A percentile compares a stretch with the other conserved stretches of the same genome.
These are phyloP conservation scores for Colletes gigas DNA, from an alignment of 1,140 invertebrate genomes.

Conservation along the genomic window DNA sequence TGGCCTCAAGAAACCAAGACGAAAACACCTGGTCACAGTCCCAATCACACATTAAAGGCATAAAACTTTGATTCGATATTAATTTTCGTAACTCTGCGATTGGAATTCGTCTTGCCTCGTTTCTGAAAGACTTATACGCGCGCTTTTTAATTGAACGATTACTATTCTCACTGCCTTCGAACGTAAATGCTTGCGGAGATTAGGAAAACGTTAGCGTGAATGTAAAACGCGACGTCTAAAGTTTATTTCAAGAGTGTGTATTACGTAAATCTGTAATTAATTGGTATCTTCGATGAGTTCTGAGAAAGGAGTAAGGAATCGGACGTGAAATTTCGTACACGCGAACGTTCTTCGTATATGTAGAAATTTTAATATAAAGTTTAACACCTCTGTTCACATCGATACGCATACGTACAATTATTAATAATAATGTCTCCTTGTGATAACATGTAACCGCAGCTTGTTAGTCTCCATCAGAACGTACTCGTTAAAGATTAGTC, in stretches of 20 bases:
- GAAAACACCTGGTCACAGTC: slow-evolving; percentile 84
- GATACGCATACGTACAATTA: slow-evolving; percentile 63
- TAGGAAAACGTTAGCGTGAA: not conserved
- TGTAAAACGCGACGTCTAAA: not conserved
- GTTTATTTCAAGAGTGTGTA: not conserved
- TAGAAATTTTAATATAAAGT: slow-evolving; percentile 68
- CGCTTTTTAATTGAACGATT: too few species aligned
- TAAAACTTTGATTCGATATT: not conserved
- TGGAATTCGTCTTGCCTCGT: not conserved
- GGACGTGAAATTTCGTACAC: slow-evolving; percentile 12
- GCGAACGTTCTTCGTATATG: slow-evolving; percentile 52
- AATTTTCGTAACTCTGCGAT: too few species aligned
- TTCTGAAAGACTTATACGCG: not conserved
- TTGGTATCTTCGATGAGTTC: not conserved
- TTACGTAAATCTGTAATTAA: not conserved
- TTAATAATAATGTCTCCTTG: slow-evolving; percentile 60
- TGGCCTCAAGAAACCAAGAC: slow-evolving; percentile 83
- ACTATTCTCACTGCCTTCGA: not conserved
- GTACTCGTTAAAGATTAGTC: slow-evolving; percentile 74
- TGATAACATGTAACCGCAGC: slow-evolving; percentile 72
- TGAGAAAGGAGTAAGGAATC: not conserved
- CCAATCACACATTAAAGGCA: slow-evolving; percentile 74
- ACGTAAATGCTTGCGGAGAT: not conserved
- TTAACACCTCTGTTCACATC: slow-evolving; percentile 58
- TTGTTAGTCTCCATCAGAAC: slow-evolving; percentile 76